Evolutionary conservation across 2,113 vertebrate species (phyloP).

Genomic region (Charadrius vociferus): DNA sequence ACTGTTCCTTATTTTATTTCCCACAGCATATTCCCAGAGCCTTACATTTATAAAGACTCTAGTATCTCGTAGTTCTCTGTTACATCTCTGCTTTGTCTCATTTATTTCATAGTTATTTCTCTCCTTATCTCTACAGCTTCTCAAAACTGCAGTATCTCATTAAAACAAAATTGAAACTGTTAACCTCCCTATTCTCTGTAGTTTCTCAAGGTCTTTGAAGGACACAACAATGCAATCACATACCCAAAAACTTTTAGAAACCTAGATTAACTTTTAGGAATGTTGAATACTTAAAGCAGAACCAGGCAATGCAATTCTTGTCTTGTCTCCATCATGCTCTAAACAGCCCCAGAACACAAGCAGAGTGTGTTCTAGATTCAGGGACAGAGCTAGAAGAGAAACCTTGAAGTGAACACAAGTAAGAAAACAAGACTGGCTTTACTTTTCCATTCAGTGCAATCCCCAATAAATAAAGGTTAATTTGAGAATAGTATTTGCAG

Average conservation of each 20-base stretch:
- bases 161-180: constrained; percentile 60
- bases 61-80: not conserved
- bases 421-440: not conserved
- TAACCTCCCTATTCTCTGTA: constrained; percentile 34
- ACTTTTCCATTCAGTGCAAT: not conserved
- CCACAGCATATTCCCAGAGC: not conserved
- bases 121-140: constrained; percentile 36
- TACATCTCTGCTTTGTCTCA: constrained; percentile 9
- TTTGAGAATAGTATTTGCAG: not conserved
- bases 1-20: constrained; percentile 16
- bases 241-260: not conserved
- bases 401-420: not conserved
- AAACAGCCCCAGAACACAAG: not conserved
- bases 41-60: constrained; percentile 8
- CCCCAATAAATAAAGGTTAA: not conserved
- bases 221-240: not conserved
- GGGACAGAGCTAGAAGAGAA: not conserved
- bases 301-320: not conserved
- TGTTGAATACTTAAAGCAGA: not conserved
- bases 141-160: constrained; percentile 45
- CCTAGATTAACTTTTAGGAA: not conserved
- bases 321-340: not conserved
- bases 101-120: constrained; percentile 45
- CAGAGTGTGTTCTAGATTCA: not conserved
- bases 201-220: constrained; percentile 54